Percentiles rank a stretch among this genome's conserved stretches.
These are phyloP conservation scores for Drosophila arizonae DNA, from an alignment of 1,140 invertebrate genomes.

Conservation along the genomic window DNA sequence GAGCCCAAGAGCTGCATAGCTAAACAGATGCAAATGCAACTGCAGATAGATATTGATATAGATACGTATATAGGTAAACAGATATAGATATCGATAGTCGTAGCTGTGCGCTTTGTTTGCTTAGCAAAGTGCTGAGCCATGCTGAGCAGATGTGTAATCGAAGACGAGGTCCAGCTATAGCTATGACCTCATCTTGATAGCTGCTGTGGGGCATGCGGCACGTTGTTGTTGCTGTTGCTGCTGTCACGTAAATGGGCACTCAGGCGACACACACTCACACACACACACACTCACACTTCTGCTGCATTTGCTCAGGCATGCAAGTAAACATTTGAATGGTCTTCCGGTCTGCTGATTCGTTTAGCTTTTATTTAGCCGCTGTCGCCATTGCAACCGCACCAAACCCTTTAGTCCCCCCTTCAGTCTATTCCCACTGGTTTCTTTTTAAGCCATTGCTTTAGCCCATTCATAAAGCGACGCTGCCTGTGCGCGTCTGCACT, in stretches of 20 bases:
- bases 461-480: constrained; percentile 48
- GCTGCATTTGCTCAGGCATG: constrained; percentile 27
- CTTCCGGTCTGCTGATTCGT: constrained; percentile 76
- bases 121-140: constrained; percentile 65
- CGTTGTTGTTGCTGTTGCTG: constrained; percentile 23
- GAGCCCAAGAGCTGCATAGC: constrained; percentile 2
- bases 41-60: neutral
- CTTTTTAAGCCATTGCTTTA: constrained; percentile 12
- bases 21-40: constrained; percentile 7
- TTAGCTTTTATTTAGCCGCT: constrained; percentile 62
- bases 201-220: constrained; percentile 19
- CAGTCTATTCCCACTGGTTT: neutral
- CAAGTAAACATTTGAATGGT: constrained; percentile 66
- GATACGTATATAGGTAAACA: neutral
- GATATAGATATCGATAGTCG: neutral
- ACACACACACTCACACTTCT: constrained; percentile 8
- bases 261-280: constrained; percentile 31
- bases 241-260: constrained; percentile 47
- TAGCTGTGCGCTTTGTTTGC: constrained; percentile 56
- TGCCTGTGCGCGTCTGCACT: constrained; percentile 25
- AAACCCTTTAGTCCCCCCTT: too few species aligned
- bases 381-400: constrained; percentile 17
- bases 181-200: constrained; percentile 64
- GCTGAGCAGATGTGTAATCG: constrained; percentile 64
- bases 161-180: constrained; percentile 52